phyloP scores from a whole-genome alignment of 2,888 invertebrate species.

The Eustalomyia histrio region DNA sequence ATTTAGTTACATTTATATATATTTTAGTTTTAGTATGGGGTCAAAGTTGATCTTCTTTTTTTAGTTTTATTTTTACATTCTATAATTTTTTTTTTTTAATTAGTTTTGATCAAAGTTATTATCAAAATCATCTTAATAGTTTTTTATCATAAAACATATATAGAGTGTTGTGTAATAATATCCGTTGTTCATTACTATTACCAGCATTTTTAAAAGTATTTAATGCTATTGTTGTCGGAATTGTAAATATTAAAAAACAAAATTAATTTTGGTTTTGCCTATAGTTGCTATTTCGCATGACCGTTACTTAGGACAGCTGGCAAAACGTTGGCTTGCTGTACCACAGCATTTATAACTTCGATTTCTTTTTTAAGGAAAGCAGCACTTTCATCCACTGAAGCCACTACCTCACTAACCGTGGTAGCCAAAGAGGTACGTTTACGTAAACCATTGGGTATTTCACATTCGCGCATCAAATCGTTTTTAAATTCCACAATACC shows the following conservation, averaged over 20 bases:
- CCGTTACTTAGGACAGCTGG: constrained; percentile 79
- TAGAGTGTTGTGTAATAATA: constrained; percentile 1
- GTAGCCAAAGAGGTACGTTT: constrained; percentile 72
- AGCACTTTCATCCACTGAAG: constrained; percentile 63
- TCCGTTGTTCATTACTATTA: neutral
- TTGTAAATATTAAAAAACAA: no score
- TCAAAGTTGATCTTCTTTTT: constrained; percentile 27
- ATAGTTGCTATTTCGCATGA: constrained; percentile 77
- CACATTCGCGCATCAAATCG: constrained; percentile 78
- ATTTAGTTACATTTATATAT: neutral
- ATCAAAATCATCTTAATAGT: constrained; percentile 3
- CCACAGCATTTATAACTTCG: constrained; percentile 79
- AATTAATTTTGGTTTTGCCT: constrained; percentile 15
- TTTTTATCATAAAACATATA: constrained; percentile 14
- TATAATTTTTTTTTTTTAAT: constrained; percentile 21
- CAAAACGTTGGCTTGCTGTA: constrained; percentile 79
- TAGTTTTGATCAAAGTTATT: constrained; percentile 4
- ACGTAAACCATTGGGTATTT: constrained; percentile 72
- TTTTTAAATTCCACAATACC: constrained; percentile 79
- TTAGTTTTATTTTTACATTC: neutral
- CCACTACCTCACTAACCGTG: constrained; percentile 55
- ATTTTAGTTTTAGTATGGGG: constrained; percentile 31
- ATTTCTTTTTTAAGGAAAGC: constrained; percentile 79
- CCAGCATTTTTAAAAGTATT: constrained; percentile 10
- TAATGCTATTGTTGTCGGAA: constrained; percentile 18